phyloP scores from a whole-genome alignment of 1,140 invertebrate species.

The Brachystomella parvula region DNA sequence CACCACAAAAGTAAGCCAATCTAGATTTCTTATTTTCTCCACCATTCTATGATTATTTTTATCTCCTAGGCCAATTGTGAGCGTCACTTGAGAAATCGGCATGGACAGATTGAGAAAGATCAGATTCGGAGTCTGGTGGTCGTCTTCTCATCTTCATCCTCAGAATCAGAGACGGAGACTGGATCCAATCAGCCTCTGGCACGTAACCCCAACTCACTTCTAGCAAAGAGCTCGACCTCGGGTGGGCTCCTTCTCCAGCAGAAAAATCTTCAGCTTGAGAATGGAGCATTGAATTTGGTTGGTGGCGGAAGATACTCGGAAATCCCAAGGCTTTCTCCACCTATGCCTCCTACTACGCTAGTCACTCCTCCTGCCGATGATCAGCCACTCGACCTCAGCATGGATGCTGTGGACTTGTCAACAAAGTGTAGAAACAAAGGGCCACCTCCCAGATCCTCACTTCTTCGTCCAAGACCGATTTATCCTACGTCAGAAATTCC shows the following conservation, averaged over 20 bases:
- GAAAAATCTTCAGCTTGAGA: conserved; percentile 20
- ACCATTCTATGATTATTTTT: conserved; percentile 1
- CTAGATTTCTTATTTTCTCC: background rate
- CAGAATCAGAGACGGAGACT: conserved; percentile 41
- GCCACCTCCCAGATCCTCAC: conserved; percentile 19
- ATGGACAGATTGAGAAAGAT: conserved; percentile 71
- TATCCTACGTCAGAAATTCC: conserved; percentile 26
- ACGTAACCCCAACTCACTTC: conserved; percentile 2
- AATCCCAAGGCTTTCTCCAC: conserved; percentile 27
- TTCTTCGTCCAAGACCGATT: conserved; percentile 27
- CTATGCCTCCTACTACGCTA: background rate
- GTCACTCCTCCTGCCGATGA: conserved; percentile 41
- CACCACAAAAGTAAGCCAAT: conserved; percentile 65
- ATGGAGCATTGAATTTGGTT: conserved; percentile 16
- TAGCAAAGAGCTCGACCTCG: conserved; percentile 11
- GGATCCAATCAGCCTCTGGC: conserved; percentile 31
- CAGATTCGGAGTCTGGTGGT: conserved; percentile 78
- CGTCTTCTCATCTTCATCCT: conserved; percentile 66
- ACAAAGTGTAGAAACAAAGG: conserved; percentile 53
- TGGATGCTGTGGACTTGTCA: conserved; percentile 78
- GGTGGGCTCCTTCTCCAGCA: conserved; percentile 25
- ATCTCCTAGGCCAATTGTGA: conserved; percentile 62
- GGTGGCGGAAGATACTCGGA: conserved; percentile 19
- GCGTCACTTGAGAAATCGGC: conserved; percentile 78
- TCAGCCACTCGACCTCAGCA: conserved; percentile 64